These are phyloP conservation scores for Euphonia xanthogaster DNA, from an alignment of 2,797 vertebrate genomes.

Conservation along the genomic window DNA sequence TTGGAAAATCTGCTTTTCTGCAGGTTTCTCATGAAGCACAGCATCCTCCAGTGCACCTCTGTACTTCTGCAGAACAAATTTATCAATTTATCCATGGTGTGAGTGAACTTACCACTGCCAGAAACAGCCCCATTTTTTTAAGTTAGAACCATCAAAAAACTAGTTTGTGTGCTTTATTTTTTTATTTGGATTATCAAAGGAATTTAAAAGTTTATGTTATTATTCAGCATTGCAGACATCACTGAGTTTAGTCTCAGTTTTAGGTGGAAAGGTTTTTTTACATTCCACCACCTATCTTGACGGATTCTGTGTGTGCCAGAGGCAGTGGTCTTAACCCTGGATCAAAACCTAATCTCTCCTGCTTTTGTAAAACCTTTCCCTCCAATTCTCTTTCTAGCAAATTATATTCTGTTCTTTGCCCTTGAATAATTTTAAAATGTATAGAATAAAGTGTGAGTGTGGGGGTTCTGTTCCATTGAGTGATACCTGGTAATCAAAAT, in stretches of 20 bases:
- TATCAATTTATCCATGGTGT: not conserved
- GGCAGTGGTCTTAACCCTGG: constrained; percentile 35
- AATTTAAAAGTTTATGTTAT: not conserved
- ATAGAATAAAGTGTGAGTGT: constrained; percentile 17
- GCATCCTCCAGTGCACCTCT: not conserved
- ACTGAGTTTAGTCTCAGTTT: not conserved
- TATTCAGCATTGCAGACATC: not conserved
- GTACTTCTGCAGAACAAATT: not conserved
- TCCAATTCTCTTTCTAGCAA: constrained; percentile 43
- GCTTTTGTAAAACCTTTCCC: constrained; percentile 34
- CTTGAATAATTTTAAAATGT: constrained; percentile 64
- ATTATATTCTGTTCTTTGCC: constrained; percentile 62
- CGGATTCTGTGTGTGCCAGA: not conserved
- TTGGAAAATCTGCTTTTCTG: not conserved
- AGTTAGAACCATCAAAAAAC: not conserved
- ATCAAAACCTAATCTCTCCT: constrained; percentile 57
- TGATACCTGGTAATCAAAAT: constrained; percentile 66
- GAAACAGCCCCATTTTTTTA: not conserved
- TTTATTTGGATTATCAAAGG: not conserved
- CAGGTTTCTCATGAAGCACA: not conserved
- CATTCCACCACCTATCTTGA: not conserved
- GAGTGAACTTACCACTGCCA: not conserved
- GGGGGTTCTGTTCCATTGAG: constrained; percentile 18
- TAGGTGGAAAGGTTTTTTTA: not conserved
- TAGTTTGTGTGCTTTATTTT: not conserved